phyloP scores from a whole-genome alignment of 1,140 invertebrate genomes.

The Heterodera carotae region DNA sequence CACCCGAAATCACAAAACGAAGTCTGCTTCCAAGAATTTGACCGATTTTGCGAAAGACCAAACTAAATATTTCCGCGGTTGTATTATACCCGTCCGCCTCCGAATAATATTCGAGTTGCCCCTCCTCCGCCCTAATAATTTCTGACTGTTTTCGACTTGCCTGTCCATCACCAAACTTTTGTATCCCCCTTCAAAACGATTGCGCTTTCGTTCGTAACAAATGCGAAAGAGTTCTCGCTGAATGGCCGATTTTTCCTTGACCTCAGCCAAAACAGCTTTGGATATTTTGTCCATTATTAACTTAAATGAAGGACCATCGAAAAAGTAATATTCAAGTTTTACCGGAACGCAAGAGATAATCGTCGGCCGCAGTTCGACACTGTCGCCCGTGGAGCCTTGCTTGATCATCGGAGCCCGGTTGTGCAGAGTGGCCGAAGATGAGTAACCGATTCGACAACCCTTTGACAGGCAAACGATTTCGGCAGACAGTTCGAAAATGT shows the following conservation, averaged over 20 bases:
- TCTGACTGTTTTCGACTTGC: conserved; percentile 20
- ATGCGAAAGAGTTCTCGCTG: conserved; percentile 65
- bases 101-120: too few relatives aligned
- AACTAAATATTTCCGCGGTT: conserved; percentile 65
- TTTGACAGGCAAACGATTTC: conserved; percentile 68
- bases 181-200: conserved; percentile 78
- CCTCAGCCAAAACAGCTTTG: conserved; percentile 66
- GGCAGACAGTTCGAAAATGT: conserved; percentile 87
- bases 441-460: conserved; percentile 91
- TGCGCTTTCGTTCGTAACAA: conserved; percentile 65
- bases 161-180: conserved; percentile 79
- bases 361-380: conserved; percentile 84
- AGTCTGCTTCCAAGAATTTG: conserved; percentile 83
- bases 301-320: conserved; percentile 31
- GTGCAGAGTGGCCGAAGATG: conserved; percentile 88
- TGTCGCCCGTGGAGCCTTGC: conserved; percentile 80
- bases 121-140: background rate
- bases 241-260: conserved; percentile 56
- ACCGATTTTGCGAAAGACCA: conserved; percentile 79
- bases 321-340: conserved; percentile 49
- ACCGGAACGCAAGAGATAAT: conserved; percentile 92
- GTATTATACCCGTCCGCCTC: conserved; percentile 11
- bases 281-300: conserved; percentile 67
- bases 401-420: conserved; percentile 89
- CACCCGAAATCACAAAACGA: conserved; percentile 83